Percentiles rank a stretch among this genome's conserved stretches.
phyloP scores from a whole-genome alignment of 2,888 invertebrate genomes.

The Byasa hedistus region DNA sequence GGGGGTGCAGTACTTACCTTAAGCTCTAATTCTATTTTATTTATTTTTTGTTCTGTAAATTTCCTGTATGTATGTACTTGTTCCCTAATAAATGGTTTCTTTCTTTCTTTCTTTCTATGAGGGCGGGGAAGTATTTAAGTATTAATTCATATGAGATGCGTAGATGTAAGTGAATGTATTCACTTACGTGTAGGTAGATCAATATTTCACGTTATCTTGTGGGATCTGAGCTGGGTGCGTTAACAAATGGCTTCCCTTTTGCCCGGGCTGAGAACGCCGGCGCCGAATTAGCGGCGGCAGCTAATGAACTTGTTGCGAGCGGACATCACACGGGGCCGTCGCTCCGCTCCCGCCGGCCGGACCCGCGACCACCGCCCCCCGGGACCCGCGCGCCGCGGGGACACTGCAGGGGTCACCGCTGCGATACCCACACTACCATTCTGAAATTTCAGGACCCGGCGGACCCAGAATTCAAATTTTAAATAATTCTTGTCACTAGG shows the following conservation, averaged over 20 bases:
- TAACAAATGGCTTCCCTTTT: constrained; percentile 57
- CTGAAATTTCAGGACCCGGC: not conserved
- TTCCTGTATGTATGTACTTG: no score
- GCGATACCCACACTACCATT: not conserved
- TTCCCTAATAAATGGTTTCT: no score
- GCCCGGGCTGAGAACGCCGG: constrained; percentile 18
- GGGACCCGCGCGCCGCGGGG: no score
- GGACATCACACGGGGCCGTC: constrained; percentile 55
- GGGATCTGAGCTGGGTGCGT: constrained; percentile 27
- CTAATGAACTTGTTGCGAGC: constrained; percentile 61
- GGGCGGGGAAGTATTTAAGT: no score
- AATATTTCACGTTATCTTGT: constrained; percentile 15
- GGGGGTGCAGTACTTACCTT: no score
- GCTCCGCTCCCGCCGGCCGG: constrained; percentile 52
- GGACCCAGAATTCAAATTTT: no score
- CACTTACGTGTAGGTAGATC: not conserved
- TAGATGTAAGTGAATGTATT: not conserved
- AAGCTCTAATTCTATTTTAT: no score
- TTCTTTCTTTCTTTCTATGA: no score
- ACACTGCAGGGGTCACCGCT: constrained; percentile 1
- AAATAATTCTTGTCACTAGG: no score
- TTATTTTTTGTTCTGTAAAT: no score
- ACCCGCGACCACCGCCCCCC: constrained; percentile 54
- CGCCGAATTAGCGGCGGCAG: constrained; percentile 53
- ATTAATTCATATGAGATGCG: not conserved